These are phyloP conservation scores for Melieria crassipennis DNA, from an alignment of 2,888 invertebrate genomes.

Conservation along the genomic window DNA sequence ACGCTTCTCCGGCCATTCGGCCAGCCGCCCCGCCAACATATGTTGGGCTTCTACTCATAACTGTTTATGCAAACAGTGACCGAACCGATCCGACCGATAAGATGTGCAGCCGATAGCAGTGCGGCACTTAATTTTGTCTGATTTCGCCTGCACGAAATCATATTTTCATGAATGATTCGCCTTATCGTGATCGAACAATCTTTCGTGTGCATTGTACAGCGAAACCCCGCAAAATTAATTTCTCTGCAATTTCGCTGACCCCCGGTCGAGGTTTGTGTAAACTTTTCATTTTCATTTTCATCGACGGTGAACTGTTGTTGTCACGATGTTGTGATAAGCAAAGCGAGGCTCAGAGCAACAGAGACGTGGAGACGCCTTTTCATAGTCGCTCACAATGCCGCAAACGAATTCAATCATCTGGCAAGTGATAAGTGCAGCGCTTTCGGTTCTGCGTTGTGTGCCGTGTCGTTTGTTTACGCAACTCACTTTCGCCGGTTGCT, in stretches of 20 bases:
- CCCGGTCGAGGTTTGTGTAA: no score
- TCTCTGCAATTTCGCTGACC: no score
- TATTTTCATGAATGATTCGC: background rate
- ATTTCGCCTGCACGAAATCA: no score
- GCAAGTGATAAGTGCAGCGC: constrained; percentile 12
- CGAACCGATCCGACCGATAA: background rate
- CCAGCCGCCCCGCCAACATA: constrained; percentile 42
- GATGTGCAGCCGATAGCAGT: no score
- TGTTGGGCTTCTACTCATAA: constrained; percentile 57
- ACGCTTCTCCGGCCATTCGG: no score
- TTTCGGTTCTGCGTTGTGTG: background rate
- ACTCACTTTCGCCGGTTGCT: background rate
- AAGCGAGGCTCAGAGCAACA: background rate
- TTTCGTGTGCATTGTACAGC: background rate
- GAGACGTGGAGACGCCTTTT: background rate
- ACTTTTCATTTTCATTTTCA: no score
- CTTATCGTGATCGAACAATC: background rate
- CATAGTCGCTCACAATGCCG: background rate
- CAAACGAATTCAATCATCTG: background rate
- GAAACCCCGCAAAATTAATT: background rate
- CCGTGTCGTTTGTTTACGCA: no score
- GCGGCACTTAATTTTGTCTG: no score
- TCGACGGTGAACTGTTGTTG: background rate
- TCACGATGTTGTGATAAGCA: constrained; percentile 10
- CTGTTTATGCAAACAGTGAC: constrained; percentile 47